Evolutionary conservation across 2,888 invertebrate species (phyloP).

Genomic region (Anodontia alba): DNA sequence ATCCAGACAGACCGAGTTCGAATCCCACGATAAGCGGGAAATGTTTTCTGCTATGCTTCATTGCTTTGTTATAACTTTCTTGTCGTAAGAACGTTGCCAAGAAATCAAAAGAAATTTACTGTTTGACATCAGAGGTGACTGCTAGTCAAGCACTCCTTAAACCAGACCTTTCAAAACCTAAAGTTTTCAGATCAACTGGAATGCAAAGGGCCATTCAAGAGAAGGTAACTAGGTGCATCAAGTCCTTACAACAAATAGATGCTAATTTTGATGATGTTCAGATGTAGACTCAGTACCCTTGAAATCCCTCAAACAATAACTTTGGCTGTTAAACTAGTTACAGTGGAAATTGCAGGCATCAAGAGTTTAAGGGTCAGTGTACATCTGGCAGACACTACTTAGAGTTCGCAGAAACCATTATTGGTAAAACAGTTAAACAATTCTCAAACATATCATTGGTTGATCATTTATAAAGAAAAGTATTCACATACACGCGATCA

Average conservation of each 20-base stretch:
- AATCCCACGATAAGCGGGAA: no score
- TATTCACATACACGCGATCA: slow-evolving; percentile 4
- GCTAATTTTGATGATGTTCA: no score
- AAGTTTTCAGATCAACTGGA: slow-evolving; percentile 18
- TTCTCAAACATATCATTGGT: not conserved
- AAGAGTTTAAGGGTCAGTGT: slow-evolving; percentile 1
- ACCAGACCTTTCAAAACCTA: slow-evolving; percentile 20
- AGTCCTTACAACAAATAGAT: not conserved
- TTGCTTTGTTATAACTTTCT: no score
- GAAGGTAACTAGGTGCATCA: not conserved
- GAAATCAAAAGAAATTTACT: not conserved
- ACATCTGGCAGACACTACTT: slow-evolving; percentile 6
- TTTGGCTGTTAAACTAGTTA: no score
- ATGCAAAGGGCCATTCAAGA: slow-evolving; percentile 3
- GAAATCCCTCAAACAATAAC: no score
- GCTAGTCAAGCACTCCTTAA: slow-evolving; percentile 15
- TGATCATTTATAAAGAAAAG: slow-evolving; percentile 6
- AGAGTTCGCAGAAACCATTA: not conserved
- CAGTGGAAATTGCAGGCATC: no score
- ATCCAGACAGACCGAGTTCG: no score
- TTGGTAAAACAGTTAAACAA: not conserved
- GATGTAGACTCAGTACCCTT: no score
- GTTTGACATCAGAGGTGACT: no score
- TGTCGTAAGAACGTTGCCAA: no score
- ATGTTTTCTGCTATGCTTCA: no score